Evolutionary conservation across 2,113 vertebrate genomes (phyloP), one percentile per base, ranked within the genome.

Genomic region (Athene noctua): DNA sequence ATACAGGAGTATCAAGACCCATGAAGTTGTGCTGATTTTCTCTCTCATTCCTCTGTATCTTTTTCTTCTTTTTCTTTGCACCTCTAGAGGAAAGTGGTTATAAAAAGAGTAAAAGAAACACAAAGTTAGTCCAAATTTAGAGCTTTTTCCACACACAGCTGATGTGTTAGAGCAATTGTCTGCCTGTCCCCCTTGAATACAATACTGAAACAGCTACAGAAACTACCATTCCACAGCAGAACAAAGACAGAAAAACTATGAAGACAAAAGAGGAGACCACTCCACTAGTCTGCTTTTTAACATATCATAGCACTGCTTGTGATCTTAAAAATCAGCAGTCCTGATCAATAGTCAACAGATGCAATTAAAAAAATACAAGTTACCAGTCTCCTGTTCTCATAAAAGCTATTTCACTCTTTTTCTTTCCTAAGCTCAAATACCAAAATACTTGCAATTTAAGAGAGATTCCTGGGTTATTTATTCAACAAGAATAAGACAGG

Each of bases 21-120:
- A 96, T 88, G 94, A 95, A 87, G 80, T 93, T 94, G 91, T 75
- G 85, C 74, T 94, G 97, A 82, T 92, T 79, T 96, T 95, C 90
- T 83, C 65, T 67, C 95, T 97, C 87, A 26, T 84, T 97, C 95
- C 96, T 98, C 72, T 98, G 98, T 91, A 98, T 70, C 84, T 96
- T 98, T 97, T 98, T 98, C 91, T 98, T 97, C 94, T 98, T 99
- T 96, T 97, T 98, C 96, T 97, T 97, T 90, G 92, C 82, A 95
- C 97, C 98, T 97, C 96, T 95, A 95, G 92, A 96, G 80, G 55
- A 86, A 95, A 86, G 90, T 80, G 77, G 95, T 88, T 49, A 92
- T 27, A 97, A 78, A 96, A 94, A 75, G 83, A 90, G 92, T 40
- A 89, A 94, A 94, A 95, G 89, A 95, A 94, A 96, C 72, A 96